Base-by-base conservation (phyloP, 2,797 vertebrate genomes). In the Lateolabrax maculatus region DNA sequence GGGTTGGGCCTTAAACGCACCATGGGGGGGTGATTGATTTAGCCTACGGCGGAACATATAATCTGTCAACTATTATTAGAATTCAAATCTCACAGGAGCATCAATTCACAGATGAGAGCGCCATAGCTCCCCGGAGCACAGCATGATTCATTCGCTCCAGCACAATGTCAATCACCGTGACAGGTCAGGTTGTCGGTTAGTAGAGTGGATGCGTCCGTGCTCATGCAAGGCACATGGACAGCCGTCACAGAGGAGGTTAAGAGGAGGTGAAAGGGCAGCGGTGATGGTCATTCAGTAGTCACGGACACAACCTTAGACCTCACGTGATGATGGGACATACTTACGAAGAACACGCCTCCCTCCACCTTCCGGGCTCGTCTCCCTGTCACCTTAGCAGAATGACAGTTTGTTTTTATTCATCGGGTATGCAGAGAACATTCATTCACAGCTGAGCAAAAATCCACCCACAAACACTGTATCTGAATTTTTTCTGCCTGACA, bases 341-440 rank as follows among this genome's bases (percentile, higher is more conserved):
- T 96, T 94, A 96, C 95, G 52, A 96, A 96, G 87, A 95, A 96
- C 81, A 96, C 78, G 88, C 86, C 95, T 94, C 95, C 95, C 68
- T 96, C 95, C 94, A 96, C 96, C 92, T 96, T 96, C 92, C 95
- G 94, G 90, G 87, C 82, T 81, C 92, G 93, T 92, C 96, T 94
- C 71, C 90, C 93, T 86, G 92, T 88, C 88, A 95, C 94, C 95
- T 96, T 95, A 52, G 93, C 89, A 94, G 78, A 95, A 94, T 78
- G 71, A 95, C 83, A 95, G 82, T 90, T 87, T 88, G 83, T 64
- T 90, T 92, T 84, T 80, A 93, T 64, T 87, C 34, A 81, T 60
- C 1, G 53, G 6, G 13, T 25, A 57, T 41, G 55, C 56, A 78
- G 18, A 74, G 36, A 70, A n/a, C 25, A 81, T 49, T 61, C 12